Evolutionary conservation across 1,140 invertebrate species (phyloP).

Genomic region (Pogonus chalceus): DNA sequence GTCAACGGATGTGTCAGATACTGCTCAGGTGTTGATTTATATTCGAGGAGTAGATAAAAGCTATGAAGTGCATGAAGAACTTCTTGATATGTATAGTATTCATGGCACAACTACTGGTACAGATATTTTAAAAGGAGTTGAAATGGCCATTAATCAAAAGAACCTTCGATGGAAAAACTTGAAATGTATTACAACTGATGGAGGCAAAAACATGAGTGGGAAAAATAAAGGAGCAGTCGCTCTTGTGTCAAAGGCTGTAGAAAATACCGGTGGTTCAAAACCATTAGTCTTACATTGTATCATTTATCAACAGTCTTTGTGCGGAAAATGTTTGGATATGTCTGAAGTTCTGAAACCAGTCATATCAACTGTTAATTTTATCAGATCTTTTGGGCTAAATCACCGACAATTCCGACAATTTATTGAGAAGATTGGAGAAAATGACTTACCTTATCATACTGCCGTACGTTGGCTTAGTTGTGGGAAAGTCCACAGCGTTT

Average conservation of each 20-base stretch:
- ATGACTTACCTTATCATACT: constrained; percentile 21
- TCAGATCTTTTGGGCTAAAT: constrained; percentile 21
- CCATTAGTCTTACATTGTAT: constrained; percentile 20
- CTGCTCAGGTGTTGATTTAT: constrained; percentile 24
- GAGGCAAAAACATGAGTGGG: constrained; percentile 23
- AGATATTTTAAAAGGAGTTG: too few species aligned
- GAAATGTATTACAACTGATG: constrained; percentile 21
- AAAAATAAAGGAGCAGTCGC: constrained; percentile 26
- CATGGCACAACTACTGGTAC: constrained; percentile 12
- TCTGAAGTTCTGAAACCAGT: constrained; percentile 24
- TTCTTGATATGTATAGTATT: constrained; percentile 22
- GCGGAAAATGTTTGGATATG: constrained; percentile 24
- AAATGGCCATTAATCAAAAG: constrained; percentile 22
- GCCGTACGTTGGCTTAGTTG: constrained; percentile 20
- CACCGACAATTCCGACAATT: constrained; percentile 20
- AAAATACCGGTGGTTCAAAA: constrained; percentile 23
- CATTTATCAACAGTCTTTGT: constrained; percentile 23
- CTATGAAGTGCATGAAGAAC: constrained; percentile 24
- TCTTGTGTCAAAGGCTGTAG: constrained; percentile 23
- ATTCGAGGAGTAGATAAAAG: constrained; percentile 25
- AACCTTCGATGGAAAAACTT: constrained; percentile 21
- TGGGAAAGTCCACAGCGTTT: constrained; percentile 19
- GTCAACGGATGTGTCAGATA: constrained; percentile 22
- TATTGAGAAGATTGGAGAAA: constrained; percentile 22
- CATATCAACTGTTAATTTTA: constrained; percentile 23